phyloP scores from a whole-genome alignment of 2,888 invertebrate species.

The Plagodis pulveraria region DNA sequence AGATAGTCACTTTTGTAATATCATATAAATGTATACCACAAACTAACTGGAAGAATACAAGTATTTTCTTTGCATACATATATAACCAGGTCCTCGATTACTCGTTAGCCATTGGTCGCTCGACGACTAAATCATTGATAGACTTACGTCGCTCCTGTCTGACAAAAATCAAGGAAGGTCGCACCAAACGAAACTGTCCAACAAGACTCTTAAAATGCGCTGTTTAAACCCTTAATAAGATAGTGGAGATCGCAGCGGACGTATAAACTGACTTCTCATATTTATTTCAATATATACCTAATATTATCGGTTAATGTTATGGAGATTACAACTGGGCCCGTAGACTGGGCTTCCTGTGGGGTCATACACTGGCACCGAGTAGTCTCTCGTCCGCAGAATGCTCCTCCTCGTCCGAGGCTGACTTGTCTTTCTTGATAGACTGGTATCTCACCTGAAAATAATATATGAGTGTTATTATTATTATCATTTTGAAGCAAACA shows the following conservation, averaged over 20 bases:
- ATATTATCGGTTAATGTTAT: not conserved
- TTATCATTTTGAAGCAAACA: not conserved
- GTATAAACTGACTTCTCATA: no score
- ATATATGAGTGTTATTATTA: not conserved
- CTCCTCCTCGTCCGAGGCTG: conserved; percentile 87
- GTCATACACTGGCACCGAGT: conserved; percentile 84
- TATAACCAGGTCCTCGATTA: no score
- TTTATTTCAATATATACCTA: not conserved
- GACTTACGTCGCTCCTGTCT: no score
- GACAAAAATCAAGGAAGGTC: no score
- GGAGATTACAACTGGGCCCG: conserved; percentile 66
- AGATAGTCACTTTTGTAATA: not conserved
- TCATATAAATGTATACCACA: no score
- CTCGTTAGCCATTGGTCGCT: no score
- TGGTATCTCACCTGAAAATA: conserved; percentile 82
- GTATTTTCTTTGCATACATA: no score
- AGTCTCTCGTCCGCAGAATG: conserved; percentile 87
- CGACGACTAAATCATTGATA: no score
- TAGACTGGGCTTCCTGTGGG: conserved; percentile 65
- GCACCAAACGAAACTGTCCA: no score
- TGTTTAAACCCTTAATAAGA: no score
- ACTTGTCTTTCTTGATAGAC: conserved; percentile 84
- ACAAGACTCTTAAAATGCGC: no score
- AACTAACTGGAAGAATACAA: not conserved
- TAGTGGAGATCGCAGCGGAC: no score